Conservation (phyloP, 2,797 vertebrate genomes). For the Phoebastria nigripes region DNA sequence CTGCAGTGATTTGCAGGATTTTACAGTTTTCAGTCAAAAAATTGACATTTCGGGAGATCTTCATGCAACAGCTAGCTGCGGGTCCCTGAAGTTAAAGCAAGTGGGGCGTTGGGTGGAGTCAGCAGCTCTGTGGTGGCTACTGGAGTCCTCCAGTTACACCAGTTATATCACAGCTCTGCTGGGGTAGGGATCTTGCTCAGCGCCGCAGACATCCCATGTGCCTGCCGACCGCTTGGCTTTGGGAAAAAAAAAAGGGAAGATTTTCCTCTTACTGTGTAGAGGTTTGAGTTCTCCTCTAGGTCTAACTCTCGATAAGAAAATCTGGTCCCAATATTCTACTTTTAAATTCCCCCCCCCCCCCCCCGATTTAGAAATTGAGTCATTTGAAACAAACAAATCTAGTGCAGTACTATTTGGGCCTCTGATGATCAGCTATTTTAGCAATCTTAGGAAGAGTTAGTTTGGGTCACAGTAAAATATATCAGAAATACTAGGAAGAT, state of each 20-base stretch:
- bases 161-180: not conserved
- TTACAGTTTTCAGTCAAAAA: not conserved
- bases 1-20: not conserved
- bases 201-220: accelerated
- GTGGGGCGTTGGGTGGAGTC: accelerated
- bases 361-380: accelerated
- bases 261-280: not conserved
- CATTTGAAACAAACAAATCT: not conserved
- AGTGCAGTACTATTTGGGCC: not conserved
- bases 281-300: not conserved
- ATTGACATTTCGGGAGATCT: not conserved
- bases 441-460: not conserved
- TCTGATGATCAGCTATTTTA: not conserved
- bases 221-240: not conserved
- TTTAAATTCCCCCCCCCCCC: not conserved
- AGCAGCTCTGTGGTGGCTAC: not conserved
- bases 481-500: not conserved
- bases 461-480: not conserved
- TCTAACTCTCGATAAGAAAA: not conserved
- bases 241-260: not conserved
- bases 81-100: not conserved
- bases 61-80: not conserved
- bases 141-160: not conserved
- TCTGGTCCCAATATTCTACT: not conserved
- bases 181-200: not conserved